A percentile compares a stretch with the other conserved stretches of the same genome.
Conservation (phyloP, 1,140 invertebrate species). For the Sitobion miscanthi region DNA sequence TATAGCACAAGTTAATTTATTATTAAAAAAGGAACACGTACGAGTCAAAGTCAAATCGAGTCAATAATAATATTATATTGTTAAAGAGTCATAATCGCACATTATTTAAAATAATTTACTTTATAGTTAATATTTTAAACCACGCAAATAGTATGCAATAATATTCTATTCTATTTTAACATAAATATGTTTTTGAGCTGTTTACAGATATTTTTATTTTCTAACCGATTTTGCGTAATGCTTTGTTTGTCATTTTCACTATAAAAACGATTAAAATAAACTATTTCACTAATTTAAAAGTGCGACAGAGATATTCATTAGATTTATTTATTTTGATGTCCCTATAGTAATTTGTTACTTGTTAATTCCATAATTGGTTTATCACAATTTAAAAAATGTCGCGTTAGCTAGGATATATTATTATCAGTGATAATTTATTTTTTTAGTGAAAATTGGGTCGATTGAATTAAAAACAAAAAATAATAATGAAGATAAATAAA, state of each 20-base stretch:
- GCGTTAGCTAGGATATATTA: background rate
- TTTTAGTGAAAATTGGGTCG: background rate
- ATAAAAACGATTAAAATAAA: too few species aligned
- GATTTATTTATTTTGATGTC: background rate
- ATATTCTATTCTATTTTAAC: background rate
- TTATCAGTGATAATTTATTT: background rate
- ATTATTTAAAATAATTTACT: background rate
- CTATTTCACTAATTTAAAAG: background rate
- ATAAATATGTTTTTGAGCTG: too few species aligned
- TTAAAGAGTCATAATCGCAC: background rate
- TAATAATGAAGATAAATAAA: constrained; percentile 9
- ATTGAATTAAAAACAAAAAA: background rate
- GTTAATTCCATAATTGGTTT: background rate
- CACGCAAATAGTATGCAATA: background rate
- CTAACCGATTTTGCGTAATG: too few species aligned
- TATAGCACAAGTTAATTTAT: background rate
- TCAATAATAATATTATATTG: background rate
- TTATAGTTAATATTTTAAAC: background rate
- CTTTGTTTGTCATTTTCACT: too few species aligned
- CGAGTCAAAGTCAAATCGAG: background rate
- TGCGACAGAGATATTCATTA: background rate
- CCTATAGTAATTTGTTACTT: background rate
- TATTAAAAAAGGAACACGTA: background rate
- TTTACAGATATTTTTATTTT: too few species aligned
- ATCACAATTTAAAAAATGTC: background rate